Percentiles rank a stretch among this genome's conserved stretches.
phyloP scores from a whole-genome alignment of 2,888 invertebrate genomes.

The Eumerus sabulonum region DNA sequence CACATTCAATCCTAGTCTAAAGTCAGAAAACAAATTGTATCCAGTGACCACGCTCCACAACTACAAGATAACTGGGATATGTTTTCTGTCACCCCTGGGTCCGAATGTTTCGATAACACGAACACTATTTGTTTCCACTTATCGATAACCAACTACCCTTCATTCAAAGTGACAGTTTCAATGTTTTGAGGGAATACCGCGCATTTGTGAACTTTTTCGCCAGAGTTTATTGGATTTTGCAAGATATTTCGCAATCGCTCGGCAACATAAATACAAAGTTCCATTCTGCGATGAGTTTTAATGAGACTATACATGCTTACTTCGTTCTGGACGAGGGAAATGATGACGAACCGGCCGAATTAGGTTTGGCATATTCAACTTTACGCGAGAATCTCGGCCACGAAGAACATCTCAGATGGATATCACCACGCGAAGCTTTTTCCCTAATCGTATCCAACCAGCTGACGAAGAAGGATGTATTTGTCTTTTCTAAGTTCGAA shows the following conservation, averaged over 20 bases:
- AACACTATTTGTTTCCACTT: background rate
- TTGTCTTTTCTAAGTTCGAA: slow-evolving; percentile 88
- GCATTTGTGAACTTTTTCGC: slow-evolving; percentile 27
- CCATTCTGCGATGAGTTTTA: slow-evolving; percentile 71
- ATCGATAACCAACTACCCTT: slow-evolving; percentile 22
- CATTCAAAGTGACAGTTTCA: slow-evolving; percentile 35
- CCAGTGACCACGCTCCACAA: too few species aligned
- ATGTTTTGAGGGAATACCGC: slow-evolving; percentile 38
- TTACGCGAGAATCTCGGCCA: slow-evolving; percentile 73
- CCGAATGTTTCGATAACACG: slow-evolving; percentile 10
- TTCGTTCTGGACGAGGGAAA: slow-evolving; percentile 72
- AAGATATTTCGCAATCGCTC: background rate
- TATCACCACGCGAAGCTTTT: slow-evolving; percentile 82
- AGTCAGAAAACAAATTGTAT: too few species aligned
- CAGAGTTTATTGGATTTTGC: background rate
- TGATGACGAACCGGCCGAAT: slow-evolving; percentile 65
- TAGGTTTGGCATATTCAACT: slow-evolving; percentile 70
- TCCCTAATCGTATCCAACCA: slow-evolving; percentile 80
- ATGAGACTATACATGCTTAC: slow-evolving; percentile 75
- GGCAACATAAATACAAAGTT: background rate
- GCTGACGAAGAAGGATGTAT: slow-evolving; percentile 84
- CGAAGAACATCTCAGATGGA: slow-evolving; percentile 80
- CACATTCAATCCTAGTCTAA: too few species aligned
- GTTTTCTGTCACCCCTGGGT: background rate
- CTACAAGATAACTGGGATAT: too few species aligned